Conservation (phyloP, 1,140 invertebrate genomes). For the Popillia japonica region DNA sequence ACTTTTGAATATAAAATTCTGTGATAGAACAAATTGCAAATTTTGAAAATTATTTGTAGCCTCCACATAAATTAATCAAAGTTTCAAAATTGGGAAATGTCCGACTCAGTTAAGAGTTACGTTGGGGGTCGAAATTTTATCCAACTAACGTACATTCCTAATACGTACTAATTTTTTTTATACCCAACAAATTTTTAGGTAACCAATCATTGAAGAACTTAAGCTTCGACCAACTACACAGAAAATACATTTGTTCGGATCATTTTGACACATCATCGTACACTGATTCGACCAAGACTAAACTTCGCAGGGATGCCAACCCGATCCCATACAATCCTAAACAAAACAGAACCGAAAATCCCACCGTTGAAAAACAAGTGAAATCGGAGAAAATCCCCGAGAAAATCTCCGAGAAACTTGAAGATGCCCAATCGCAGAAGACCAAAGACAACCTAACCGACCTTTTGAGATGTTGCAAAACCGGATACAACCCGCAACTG, state of each 20-base stretch:
- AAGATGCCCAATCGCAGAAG: background rate
- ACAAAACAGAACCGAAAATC: background rate
- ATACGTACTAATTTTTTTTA: too few species aligned
- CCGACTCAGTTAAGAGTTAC: too few species aligned
- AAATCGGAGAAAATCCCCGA: background rate
- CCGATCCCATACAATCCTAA: background rate
- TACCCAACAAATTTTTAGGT: conserved; percentile 5
- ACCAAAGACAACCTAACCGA: background rate
- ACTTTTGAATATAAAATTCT: too few species aligned
- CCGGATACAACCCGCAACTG: conserved; percentile 24
- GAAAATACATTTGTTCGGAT: conserved; percentile 2
- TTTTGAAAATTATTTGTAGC: too few species aligned
- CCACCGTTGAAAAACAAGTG: background rate
- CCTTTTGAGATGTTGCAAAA: background rate
- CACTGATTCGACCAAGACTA: background rate
- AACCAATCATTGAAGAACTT: background rate
- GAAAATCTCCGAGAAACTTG: background rate
- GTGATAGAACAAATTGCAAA: too few species aligned
- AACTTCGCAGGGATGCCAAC: background rate
- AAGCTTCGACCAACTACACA: background rate
- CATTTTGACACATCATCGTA: background rate
- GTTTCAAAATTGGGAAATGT: too few species aligned
- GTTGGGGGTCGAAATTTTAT: too few species aligned
- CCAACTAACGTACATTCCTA: too few species aligned
- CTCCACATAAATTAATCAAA: too few species aligned